Conservation (phyloP, 2,888 invertebrate species). For the Panorpa germanica region DNA sequence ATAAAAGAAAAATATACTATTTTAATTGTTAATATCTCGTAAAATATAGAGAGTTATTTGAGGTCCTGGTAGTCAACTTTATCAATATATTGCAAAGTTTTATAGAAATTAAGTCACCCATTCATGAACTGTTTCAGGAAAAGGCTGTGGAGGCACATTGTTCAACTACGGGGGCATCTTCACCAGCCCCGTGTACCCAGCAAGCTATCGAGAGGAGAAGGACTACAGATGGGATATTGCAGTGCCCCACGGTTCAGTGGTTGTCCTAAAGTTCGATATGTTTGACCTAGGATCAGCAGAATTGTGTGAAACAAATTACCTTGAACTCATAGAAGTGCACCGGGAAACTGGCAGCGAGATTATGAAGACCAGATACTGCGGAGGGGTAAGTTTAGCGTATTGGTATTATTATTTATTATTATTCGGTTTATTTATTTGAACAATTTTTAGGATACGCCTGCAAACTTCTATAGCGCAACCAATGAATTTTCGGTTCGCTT, state of each 20-base stretch:
- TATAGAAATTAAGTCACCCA: no score
- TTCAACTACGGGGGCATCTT: conserved; percentile 42
- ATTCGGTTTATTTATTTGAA: no score
- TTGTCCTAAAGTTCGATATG: conserved; percentile 29
- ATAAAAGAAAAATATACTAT: no score
- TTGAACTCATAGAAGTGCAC: conserved; percentile 38
- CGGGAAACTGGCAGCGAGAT: conserved; percentile 15
- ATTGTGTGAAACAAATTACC: conserved; percentile 41
- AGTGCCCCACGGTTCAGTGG: conserved; percentile 33
- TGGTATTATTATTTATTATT: no score
- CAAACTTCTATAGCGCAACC: conserved; percentile 28
- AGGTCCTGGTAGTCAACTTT: no score
- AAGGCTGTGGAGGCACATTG: conserved; percentile 48
- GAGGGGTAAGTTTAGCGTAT: no score
- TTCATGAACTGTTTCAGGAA: conserved; percentile 32
- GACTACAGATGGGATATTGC: conserved; percentile 43
- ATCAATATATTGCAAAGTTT: no score
- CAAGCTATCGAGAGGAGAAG: conserved; percentile 30
- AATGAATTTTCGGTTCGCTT: conserved; percentile 40
- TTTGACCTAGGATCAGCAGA: conserved; percentile 42
- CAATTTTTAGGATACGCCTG: conserved; percentile 39
- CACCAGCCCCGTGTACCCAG: conserved; percentile 50
- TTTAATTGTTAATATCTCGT: no score
- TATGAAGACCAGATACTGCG: conserved; percentile 26
- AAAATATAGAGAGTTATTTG: no score